phyloP scores from a whole-genome alignment of 2,888 invertebrate genomes.

The Lepeophtheirus nordmannii region DNA sequence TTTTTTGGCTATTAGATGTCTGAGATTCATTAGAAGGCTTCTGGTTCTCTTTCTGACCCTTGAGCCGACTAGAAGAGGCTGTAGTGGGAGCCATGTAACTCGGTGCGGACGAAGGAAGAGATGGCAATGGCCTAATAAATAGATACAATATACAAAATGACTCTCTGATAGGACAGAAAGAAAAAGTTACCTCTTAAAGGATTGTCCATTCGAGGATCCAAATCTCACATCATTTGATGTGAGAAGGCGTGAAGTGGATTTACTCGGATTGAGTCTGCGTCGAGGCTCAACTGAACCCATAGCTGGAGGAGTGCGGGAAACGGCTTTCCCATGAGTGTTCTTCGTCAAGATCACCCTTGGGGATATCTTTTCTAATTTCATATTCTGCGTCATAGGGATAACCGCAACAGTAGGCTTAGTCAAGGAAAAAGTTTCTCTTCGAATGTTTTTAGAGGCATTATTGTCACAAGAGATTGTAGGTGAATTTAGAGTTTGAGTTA shows the following conservation, averaged over 20 bases:
- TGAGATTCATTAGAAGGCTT: background rate
- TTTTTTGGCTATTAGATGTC: background rate
- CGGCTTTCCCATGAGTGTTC: background rate
- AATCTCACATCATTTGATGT: background rate
- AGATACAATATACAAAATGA: background rate
- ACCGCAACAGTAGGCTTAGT: background rate
- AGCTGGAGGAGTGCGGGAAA: background rate
- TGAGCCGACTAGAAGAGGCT: background rate
- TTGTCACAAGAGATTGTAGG: no score
- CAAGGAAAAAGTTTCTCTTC: background rate
- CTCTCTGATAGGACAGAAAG: background rate
- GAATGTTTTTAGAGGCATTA: background rate
- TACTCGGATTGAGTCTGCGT: conserved; percentile 3
- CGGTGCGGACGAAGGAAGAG: background rate
- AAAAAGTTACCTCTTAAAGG: background rate
- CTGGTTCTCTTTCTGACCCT: background rate
- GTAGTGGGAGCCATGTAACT: background rate
- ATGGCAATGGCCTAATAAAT: background rate
- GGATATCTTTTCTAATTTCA: background rate
- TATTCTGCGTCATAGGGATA: background rate
- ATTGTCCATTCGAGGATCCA: background rate
- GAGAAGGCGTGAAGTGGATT: background rate
- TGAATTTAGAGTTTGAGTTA: background rate
- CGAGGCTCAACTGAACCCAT: background rate
- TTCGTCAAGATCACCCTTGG: background rate